Evolutionary conservation across 2,797 vertebrate species (phyloP), one percentile per base, ranked within the genome.

Genomic region (Chrysolophus pictus): DNA sequence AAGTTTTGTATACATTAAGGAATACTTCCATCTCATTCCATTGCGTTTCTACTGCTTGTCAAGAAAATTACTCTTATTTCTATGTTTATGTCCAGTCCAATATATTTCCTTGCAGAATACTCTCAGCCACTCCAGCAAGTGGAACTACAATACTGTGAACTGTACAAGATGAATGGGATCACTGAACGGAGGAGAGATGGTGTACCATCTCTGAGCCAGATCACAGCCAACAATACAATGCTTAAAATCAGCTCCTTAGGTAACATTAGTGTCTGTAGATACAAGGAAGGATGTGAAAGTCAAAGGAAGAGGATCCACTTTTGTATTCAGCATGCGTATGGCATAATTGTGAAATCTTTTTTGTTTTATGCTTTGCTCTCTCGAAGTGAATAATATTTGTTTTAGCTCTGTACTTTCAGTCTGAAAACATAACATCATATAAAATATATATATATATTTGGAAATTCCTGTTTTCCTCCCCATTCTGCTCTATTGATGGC

Each of bases 21-120:
- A 70, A 49, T 76, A 79, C 86, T 82, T 56, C 51, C n/a, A 42
- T 73, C 47, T 73, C 29, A 23, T 89, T 89, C 59, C 5, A 1
- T 64, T 90, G 56, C 33, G 47, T 76, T 67, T 95, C 71, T 87
- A 2, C 39, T 23, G 72, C 9, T 85, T 90, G 81, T 76, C 44
- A 53, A 87, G 72, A 67, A 90, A 92, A 91, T 67, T 31, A 16
- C 58, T 84, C 87, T 91, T 31, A 78, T 88, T 88, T 87, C 76
- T 93, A 37, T 72, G 28, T 47, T 83, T 75, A 24, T 0, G 1
- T 65, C 22, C 41, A 42, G 44, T 12, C 51, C 23, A 26, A 39
- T 68, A 1, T 18, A 85, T 92, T 73, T 81, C 53, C 22, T 49
- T 44, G 26, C 47, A 80, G 55, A 10, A 63, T 14, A 12, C 22